Evolutionary conservation across 2,113 vertebrate species (phyloP).

Genomic region (Cromileptes altivelis): DNA sequence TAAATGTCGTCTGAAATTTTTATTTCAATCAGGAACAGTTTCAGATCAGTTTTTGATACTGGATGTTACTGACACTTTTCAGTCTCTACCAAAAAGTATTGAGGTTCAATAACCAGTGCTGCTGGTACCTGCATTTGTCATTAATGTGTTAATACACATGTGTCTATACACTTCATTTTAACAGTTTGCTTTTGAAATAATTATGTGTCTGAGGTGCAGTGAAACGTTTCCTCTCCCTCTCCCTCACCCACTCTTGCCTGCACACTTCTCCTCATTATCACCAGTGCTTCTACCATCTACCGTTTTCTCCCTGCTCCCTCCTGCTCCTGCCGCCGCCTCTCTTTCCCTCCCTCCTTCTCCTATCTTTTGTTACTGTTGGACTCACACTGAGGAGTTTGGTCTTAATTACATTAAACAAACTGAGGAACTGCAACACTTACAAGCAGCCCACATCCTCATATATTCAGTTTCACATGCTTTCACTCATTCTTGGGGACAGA

Average conservation of each 20-base stretch:
- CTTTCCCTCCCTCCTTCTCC: not conserved
- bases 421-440: constrained; percentile 24
- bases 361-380: constrained; percentile 32
- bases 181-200: not conserved
- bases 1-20: not conserved
- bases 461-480: constrained; percentile 29
- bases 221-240: not conserved
- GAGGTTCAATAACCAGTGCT: not conserved
- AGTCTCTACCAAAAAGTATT: not conserved
- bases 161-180: not conserved
- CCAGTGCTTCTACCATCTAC: not conserved
- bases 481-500: constrained; percentile 2
- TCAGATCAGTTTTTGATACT: not conserved
- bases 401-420: constrained; percentile 64
- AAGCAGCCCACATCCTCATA: constrained; percentile 37
- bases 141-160: not conserved
- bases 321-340: not conserved
- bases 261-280: constrained; percentile 9
- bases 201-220: no score
- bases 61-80: not conserved
- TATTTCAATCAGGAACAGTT: not conserved
- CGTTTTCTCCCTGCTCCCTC: not conserved
- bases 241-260: not conserved
- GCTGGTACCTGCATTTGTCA: not conserved
- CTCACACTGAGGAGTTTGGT: constrained; percentile 10